A percentile compares a stretch with the other conserved stretches of the same genome.
Conservation (phyloP, 2,888 invertebrate genomes). For the Malacosoma neustria region DNA sequence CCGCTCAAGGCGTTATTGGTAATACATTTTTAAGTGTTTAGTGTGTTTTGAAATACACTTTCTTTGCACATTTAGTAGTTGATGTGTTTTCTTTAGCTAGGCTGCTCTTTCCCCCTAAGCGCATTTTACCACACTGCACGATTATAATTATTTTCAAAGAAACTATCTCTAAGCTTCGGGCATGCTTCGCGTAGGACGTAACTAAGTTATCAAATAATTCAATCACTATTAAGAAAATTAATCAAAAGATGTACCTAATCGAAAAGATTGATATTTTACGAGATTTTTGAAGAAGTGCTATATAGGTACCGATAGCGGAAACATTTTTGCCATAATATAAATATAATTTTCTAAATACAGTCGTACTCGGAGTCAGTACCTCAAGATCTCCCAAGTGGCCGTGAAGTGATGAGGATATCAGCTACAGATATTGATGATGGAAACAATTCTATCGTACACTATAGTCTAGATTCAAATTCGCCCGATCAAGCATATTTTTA, state of each 20-base stretch:
- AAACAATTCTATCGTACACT: slow-evolving; percentile 89
- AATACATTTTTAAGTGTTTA: slow-evolving; percentile 52
- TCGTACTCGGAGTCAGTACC: slow-evolving; percentile 84
- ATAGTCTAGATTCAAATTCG: slow-evolving; percentile 72
- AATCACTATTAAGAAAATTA: too few relatives aligned
- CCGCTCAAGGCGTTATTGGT: slow-evolving; percentile 67
- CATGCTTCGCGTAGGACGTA: slow-evolving; percentile 70
- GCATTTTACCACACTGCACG: slow-evolving; percentile 73
- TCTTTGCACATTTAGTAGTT: slow-evolving; percentile 71
- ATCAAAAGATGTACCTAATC: too few relatives aligned
- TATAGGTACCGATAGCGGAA: too few relatives aligned
- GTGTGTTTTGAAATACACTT: slow-evolving; percentile 60
- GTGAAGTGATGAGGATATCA: slow-evolving; percentile 91
- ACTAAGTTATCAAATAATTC: too few relatives aligned
- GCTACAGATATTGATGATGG: slow-evolving; percentile 95
- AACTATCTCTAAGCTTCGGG: slow-evolving; percentile 69
- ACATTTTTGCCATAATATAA: slow-evolving; percentile 7
- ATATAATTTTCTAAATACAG: slow-evolving; percentile 35
- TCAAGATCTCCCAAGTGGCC: slow-evolving; percentile 81
- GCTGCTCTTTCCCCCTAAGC: slow-evolving; percentile 68
- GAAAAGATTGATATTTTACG: too few relatives aligned
- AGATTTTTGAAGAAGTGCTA: too few relatives aligned
- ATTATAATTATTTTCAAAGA: slow-evolving; percentile 64
- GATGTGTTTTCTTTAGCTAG: slow-evolving; percentile 70
- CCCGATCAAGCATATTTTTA: slow-evolving; percentile 81